Base-by-base conservation (phyloP, 2,113 vertebrate genomes). In the Symphodus melops region DNA sequence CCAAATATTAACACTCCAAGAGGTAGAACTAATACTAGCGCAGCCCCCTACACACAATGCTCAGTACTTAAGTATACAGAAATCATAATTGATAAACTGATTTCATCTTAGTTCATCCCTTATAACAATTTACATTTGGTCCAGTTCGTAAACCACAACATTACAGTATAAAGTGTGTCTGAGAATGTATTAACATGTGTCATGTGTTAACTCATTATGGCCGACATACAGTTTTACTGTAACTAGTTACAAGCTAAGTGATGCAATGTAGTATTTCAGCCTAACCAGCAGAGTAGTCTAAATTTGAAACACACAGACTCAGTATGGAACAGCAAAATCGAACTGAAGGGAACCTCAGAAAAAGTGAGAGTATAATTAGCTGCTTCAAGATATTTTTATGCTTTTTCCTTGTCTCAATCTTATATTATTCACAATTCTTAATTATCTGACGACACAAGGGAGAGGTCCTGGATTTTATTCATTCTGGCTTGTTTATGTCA, bases 401-500 rank as follows among this genome's bases (percentile, higher is more conserved):
- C 11, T 3, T 68, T 70, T 51, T 64, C 23, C 39, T 63, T 42
- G 11, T 19, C 58, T 8, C 52, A 60, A 57, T 59, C 3, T 57
- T 61, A 44, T 20, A 55, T 65, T 72, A 66, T 77, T 78, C 16
- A 54, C 19, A 56, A 20, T n/a, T 67, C 41, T 23, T 23, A 19
- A 49, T 36, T 55, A 53, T 51, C 14, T 49, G 46, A n/a, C 75
- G 80, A 66, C 37, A 9, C 57, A 25, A 77, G 54, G 19, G 59
- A 25, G 28, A 49, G 25, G 33, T 16, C 3, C 16, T 19, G 20
- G 5, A 16, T 36, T 4, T 54, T 66, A 28, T 61, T 23, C 78
- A 42, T 49, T 20, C 36, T 51, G 10, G 19, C 37, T 77, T 63
- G 21, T 65, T 77, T 60, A 19, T 68, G 44, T 62, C 80, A 33